Base-by-base conservation (phyloP, 2,113 vertebrate genomes). In the Sylvietta virens region DNA sequence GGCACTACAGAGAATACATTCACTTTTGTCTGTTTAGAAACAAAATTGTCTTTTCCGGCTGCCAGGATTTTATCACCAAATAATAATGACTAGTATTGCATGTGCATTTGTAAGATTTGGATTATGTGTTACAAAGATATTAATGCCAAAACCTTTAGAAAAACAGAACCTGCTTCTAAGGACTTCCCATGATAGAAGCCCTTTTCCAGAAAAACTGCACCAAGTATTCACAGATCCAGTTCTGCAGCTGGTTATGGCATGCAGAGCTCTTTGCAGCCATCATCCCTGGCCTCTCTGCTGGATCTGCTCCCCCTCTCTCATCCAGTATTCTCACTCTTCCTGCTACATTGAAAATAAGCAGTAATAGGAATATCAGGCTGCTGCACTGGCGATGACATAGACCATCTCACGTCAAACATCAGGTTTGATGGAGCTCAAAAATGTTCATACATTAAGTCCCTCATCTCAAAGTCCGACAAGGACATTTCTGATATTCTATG, bases 171-270 rank as follows among this genome's bases (percentile, higher is more conserved):
- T 80, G 5, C 6, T 69, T 40, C 48, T 53, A 64, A 87, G 17
- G 8, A 71, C 0, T 2, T 9, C 26, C 17, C 10, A n/a, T 37
- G 10, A 44, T 4, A 62, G 21, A 21, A 89, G 10, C 4, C 2
- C 2, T 37, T 84, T 94, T 37, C 70, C 70, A 35, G 19, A 82
- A 67, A 16, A 73, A 44, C 18, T 64, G 15, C 13, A 61, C 3
- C 0, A 1, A 57, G 17, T 1, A 2, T 16, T 26, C 37, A 48
- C 19, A 64, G 53, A 18, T 10, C 28, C 4, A 1, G 2, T 40
- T 81, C 69, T 91, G 40, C 19, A 48, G 22, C 13, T 53, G 28
- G 2, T 19, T 56, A 27, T 60, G 17, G 10, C 10, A 74, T 10
- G 6, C 24, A 78, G 40, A 76, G 17, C 19, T 65, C 54, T 42